Base-by-base conservation (phyloP, 2,888 invertebrate genomes). In the Hanleya hanleyi region DNA sequence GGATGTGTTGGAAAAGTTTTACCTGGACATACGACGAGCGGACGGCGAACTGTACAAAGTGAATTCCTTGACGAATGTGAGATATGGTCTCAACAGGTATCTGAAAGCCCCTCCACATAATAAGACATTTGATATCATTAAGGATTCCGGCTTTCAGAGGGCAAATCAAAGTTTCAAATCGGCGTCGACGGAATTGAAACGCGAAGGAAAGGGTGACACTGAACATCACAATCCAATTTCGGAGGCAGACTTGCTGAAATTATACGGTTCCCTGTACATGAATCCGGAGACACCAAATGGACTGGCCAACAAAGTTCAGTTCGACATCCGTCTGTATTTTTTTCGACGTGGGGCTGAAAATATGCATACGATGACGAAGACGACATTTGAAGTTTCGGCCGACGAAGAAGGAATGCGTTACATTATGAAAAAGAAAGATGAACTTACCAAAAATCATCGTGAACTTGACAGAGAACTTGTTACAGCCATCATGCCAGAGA, bases 321-420 rank as follows among this genome's bases (percentile, higher is more conserved):
- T 73, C 70, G 75, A 75, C 38, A 68, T 77, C 29, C 41, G 74
- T 9, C 33, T 77, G 12, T 77, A 72, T 50, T 74, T 74, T 51
- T 77, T 72, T 51, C 65, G 68, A 22, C 33, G 68, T 26, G 73
- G 73, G 6, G n/a, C 36, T 7, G 68, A 73, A 22, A n/a, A n/a
- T n/a, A n/a, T n/a, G n/a, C n/a, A n/a, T n/a, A n/a, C n/a, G n/a
- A n/a, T n/a, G n/a, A n/a, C n/a, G n/a, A n/a, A n/a, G n/a, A n/a
- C n/a, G n/a, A n/a, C n/a, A n/a, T n/a, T n/a, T n/a, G n/a, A n/a
- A n/a, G n/a, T n/a, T n/a, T n/a, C n/a, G n/a, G n/a, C n/a, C n/a
- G n/a, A n/a, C n/a, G n/a, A n/a, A n/a, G n/a, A n/a, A n/a, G n/a
- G n/a, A n/a, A n/a, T n/a, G n/a, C n/a, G n/a, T n/a, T n/a, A n/a